These are phyloP conservation scores for Vireo altiloquus DNA, from an alignment of 2,113 vertebrate species.

Conservation along the genomic window DNA sequence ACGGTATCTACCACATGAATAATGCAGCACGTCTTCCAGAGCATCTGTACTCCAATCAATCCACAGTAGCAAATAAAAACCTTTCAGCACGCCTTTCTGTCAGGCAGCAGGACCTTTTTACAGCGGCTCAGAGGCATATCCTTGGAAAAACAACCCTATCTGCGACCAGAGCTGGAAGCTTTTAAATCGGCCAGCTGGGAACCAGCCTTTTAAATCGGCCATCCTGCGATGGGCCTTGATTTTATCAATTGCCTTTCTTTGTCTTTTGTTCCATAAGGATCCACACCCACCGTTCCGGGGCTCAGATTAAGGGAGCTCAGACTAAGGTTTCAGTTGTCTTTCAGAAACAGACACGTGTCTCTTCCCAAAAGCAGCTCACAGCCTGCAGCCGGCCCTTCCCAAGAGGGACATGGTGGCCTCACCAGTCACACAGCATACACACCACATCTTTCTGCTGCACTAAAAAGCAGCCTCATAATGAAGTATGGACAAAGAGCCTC, in stretches of 20 bases:
- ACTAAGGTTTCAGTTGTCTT: not conserved
- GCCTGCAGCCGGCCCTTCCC: not conserved
- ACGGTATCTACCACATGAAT: conserved; percentile 50
- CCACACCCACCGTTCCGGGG: not conserved
- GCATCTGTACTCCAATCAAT: conserved; percentile 47
- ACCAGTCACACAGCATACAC: not conserved
- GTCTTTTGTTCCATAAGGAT: conserved; percentile 17
- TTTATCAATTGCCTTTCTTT: conserved; percentile 41
- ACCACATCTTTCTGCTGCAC: not conserved
- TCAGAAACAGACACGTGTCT: not conserved
- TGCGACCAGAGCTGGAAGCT: not conserved
- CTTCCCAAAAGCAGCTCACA: not conserved
- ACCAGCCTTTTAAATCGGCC: not conserved
- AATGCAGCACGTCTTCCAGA: conserved; percentile 39
- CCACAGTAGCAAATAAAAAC: conserved; percentile 35
- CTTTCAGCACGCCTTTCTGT: conserved; percentile 24
- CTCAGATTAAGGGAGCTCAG: not conserved
- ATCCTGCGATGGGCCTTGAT: not conserved
- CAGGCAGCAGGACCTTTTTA: conserved; percentile 23
- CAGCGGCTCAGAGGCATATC: conserved; percentile 31
- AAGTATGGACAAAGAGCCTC: not conserved
- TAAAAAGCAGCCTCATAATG: not conserved
- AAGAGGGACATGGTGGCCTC: not conserved
- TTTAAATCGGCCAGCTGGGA: conserved; percentile 34
- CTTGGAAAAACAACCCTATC: conserved; percentile 22